Base-by-base conservation (phyloP, 2,888 invertebrate genomes). In the Nemotelus pantherinus region DNA sequence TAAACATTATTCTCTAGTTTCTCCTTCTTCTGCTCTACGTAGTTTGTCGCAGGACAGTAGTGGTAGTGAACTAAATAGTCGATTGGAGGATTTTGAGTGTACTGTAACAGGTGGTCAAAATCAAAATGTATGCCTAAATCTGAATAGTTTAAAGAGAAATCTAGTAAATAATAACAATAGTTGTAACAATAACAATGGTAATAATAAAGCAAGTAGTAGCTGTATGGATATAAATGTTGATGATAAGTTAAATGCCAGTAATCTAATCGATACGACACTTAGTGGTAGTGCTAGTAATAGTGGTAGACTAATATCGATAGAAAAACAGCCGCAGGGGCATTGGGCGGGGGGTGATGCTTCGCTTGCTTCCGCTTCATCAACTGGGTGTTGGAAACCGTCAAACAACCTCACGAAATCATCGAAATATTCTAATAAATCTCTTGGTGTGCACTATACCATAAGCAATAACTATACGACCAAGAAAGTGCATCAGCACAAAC, bases 221-320 rank as follows among this genome's bases (percentile, higher is more conserved):
- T 57, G 10, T 76, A 53, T 44, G 43, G 60, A 77, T 77, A 65
- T 57, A 58, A 65, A 67, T 78, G 68, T 68, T 77, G 64, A 77
- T 53, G 57, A 70, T 58, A 78, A 76, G 48, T 47, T 7, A 74
- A 72, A 60, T 68, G 67, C 57, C 74, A 75, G 60, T 64, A 74
- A 64, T 79, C 68, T 72, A 72, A 76, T 79, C 79, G 79, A 80
- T 82, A 82, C 82, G 82, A 83, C 80, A 81, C 80, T 80, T 80
- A 79, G 78, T 80, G 80, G 81, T 77, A 78, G 78, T 65, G 57
- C 65, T 75, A 72, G 58, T 81, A 81, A 79, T 81, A 80, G 79
- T 80, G 81, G 80, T 82, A 80, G 80, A 63, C 41, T 74, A 63
- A 55, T 80, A 77, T 76, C 78, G 80, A 79, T 79, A 79, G 80